A percentile compares a stretch with the other conserved stretches of the same genome.
Conservation (phyloP, 2,797 vertebrate species). For the Poeciliopsis turneri region DNA sequence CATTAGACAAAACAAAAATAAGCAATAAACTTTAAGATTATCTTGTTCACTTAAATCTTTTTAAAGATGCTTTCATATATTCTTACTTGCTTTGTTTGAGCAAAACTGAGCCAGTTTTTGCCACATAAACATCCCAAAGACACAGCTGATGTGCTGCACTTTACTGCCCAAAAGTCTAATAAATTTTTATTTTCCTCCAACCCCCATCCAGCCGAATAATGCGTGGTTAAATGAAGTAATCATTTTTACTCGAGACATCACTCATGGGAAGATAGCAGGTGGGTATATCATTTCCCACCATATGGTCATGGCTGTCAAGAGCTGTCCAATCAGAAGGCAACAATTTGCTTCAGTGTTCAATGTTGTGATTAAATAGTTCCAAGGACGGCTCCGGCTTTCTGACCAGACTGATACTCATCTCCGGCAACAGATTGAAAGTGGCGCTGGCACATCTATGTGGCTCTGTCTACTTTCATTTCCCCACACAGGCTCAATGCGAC, state of each 20-base stretch:
- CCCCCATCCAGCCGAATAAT: slow-evolving; percentile 79
- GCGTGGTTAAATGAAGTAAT: slow-evolving; percentile 85
- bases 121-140: slow-evolving; percentile 53
- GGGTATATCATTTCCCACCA: slow-evolving; percentile 85
- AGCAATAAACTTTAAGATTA: not conserved
- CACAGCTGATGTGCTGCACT: slow-evolving; percentile 70
- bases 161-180: slow-evolving; percentile 62
- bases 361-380: slow-evolving; percentile 85
- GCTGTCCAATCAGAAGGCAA: slow-evolving; percentile 76
- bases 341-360: slow-evolving; percentile 82
- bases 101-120: slow-evolving; percentile 39
- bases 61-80: not conserved
- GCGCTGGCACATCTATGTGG: slow-evolving; percentile 63
- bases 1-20: not conserved
- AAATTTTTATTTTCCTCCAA: slow-evolving; percentile 72
- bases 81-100: slow-evolving; percentile 25
- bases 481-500: slow-evolving; percentile 57
- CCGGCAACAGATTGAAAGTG: slow-evolving; percentile 79
- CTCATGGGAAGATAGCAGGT: slow-evolving; percentile 81
- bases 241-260: slow-evolving; percentile 84
- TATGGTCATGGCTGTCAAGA: slow-evolving; percentile 83
- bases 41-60: not conserved
- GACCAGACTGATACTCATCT: slow-evolving; percentile 82
- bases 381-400: slow-evolving; percentile 77
- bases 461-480: slow-evolving; percentile 66